Percentiles rank a stretch among this genome's conserved stretches.
phyloP scores from a whole-genome alignment of 2,797 vertebrate species.

The Crenichthys baileyi region DNA sequence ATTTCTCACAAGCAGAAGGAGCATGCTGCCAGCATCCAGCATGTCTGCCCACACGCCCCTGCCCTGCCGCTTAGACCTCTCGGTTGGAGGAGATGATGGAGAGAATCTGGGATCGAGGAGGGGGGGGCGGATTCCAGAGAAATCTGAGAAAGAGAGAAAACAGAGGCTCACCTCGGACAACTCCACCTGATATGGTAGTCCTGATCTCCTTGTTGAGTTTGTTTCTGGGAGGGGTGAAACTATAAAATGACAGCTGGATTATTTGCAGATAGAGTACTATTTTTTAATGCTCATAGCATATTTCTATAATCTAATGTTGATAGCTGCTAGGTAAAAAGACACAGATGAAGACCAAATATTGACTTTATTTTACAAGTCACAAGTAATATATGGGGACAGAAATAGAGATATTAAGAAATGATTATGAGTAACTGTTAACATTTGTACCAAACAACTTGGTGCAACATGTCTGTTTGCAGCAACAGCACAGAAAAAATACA shows the following conservation, averaged over 20 bases:
- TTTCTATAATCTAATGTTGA: not conserved
- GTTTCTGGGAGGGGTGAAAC: slow-evolving; percentile 37
- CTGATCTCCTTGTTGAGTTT: slow-evolving; percentile 74
- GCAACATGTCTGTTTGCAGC: not conserved
- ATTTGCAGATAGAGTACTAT: slow-evolving; percentile 11
- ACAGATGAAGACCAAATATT: not conserved
- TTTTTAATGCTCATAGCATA: not conserved
- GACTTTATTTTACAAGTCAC: not conserved
- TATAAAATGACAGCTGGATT: slow-evolving; percentile 54
- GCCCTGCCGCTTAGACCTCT: slow-evolving; percentile 87
- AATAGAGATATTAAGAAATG: not conserved
- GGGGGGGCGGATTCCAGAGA: slow-evolving; percentile 78
- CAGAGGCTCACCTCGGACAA: slow-evolving; percentile 71
- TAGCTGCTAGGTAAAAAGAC: not conserved
- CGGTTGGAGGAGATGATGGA: slow-evolving; percentile 85
- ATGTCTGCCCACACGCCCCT: slow-evolving; percentile 84
- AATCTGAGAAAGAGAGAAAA: slow-evolving; percentile 73
- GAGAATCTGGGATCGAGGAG: slow-evolving; percentile 81
- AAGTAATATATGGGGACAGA: not conserved
- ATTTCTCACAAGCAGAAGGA: slow-evolving; percentile 88
- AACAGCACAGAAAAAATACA: slow-evolving; percentile 13
- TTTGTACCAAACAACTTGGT: not conserved
- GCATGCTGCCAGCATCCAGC: slow-evolving; percentile 88
- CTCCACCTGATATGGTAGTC: slow-evolving; percentile 74
- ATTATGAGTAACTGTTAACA: not conserved